These are phyloP conservation scores for Clarias macrocephalus DNA, from an alignment of 2,113 vertebrate species.

Conservation along the genomic window DNA sequence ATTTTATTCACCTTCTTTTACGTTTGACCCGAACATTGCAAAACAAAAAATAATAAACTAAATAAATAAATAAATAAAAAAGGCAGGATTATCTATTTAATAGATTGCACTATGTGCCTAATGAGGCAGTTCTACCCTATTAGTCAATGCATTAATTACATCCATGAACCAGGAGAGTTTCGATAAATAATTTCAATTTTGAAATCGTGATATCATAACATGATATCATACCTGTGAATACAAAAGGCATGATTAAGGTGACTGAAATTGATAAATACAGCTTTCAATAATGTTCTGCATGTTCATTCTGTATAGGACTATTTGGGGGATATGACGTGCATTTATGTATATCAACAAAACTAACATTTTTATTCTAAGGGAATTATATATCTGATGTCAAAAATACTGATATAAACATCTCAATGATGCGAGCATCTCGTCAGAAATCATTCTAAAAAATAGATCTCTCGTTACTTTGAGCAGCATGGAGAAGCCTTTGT, in stretches of 20 bases:
- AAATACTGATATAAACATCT: slow-evolving; percentile 38
- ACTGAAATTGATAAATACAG: slow-evolving; percentile 35
- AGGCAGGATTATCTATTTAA: not conserved
- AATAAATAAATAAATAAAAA: not conserved
- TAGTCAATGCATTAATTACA: slow-evolving; percentile 25
- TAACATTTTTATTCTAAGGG: slow-evolving; percentile 5
- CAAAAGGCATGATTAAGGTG: slow-evolving; percentile 19
- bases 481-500: slow-evolving; percentile 12
- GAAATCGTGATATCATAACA: slow-evolving; percentile 37
- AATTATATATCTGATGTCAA: slow-evolving; percentile 36
- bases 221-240: slow-evolving; percentile 35
- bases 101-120: not conserved
- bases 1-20: not conserved
- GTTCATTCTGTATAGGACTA: slow-evolving; percentile 44
- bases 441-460: slow-evolving; percentile 34
- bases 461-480: slow-evolving; percentile 22
- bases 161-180: slow-evolving; percentile 20
- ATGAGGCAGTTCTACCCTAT: slow-evolving; percentile 13
- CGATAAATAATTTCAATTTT: slow-evolving; percentile 28
- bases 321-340: slow-evolving; percentile 29
- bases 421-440: slow-evolving; percentile 17
- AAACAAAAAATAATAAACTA: not conserved
- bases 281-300: slow-evolving; percentile 35
- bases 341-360: slow-evolving; percentile 23
- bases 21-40: not conserved